Conservation (phyloP, 2,888 invertebrate species). For the Eupithecia insigniata region DNA sequence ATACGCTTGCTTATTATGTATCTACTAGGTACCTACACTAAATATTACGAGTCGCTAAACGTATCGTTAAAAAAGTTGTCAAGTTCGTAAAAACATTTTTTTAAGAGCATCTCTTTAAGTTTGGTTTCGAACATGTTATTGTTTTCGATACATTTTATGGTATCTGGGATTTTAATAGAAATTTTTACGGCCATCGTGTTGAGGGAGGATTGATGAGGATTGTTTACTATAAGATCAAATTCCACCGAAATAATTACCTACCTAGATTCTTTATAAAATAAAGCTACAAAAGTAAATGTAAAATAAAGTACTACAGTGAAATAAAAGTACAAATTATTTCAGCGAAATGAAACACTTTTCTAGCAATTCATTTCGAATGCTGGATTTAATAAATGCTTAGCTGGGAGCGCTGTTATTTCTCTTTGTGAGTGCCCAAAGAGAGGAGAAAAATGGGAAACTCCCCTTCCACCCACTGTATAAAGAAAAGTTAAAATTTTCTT, state of each 20-base stretch:
- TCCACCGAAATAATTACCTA: background rate
- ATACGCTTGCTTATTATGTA: too few species aligned
- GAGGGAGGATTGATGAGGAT: too few species aligned
- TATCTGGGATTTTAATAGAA: too few species aligned
- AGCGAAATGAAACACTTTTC: slow-evolving; percentile 65
- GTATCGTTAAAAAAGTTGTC: too few species aligned
- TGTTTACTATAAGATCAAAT: background rate
- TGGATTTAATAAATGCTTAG: slow-evolving; percentile 82
- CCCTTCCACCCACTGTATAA: slow-evolving; percentile 69
- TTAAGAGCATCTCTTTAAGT: too few species aligned
- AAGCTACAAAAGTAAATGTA: slow-evolving; percentile 40
- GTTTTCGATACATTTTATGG: too few species aligned
- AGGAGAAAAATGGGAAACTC: slow-evolving; percentile 70
- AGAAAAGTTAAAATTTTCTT: slow-evolving; percentile 84
- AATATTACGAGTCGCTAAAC: too few species aligned
- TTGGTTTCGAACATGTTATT: too few species aligned
- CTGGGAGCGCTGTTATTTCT: slow-evolving; percentile 74
- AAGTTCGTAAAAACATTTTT: too few species aligned
- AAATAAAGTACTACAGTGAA: slow-evolving; percentile 4
- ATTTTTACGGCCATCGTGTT: too few species aligned
- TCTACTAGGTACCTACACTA: too few species aligned
- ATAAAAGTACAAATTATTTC: slow-evolving; percentile 42
- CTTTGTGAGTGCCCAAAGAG: slow-evolving; percentile 80
- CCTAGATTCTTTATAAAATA: slow-evolving; percentile 26
- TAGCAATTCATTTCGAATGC: slow-evolving; percentile 73